phyloP scores from a whole-genome alignment of 2,797 vertebrate genomes.

The Eleutherodactylus coqui region DNA sequence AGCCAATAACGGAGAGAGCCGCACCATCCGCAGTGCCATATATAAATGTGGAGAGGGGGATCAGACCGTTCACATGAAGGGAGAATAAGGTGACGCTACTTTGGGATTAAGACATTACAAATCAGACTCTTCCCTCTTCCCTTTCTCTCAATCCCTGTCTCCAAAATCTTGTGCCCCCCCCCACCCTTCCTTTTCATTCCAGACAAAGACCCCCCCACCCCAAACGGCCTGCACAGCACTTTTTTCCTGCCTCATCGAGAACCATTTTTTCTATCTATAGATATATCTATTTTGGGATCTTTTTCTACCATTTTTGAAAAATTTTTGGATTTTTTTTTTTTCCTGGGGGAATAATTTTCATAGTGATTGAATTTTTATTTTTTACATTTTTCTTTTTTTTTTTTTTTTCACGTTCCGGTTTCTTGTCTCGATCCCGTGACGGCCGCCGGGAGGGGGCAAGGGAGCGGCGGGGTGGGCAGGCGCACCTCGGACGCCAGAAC shows the following conservation, averaged over 20 bases:
- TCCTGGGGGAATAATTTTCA: slow-evolving; percentile 49
- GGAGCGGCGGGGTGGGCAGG: slow-evolving; percentile 62
- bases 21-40: slow-evolving; percentile 56
- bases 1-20: slow-evolving; percentile 53
- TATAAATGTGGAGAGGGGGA: slow-evolving; percentile 59
- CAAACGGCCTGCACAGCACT: slow-evolving; percentile 17
- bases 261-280: slow-evolving; percentile 38
- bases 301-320: slow-evolving; percentile 32
- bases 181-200: slow-evolving; percentile 54
- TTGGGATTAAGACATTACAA: slow-evolving; percentile 54
- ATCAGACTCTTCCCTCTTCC: slow-evolving; percentile 56
- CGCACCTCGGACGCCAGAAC: slow-evolving; percentile 60
- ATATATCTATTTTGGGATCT: slow-evolving; percentile 54
- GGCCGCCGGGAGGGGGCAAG: slow-evolving; percentile 57
- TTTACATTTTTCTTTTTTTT: slow-evolving; percentile 45
- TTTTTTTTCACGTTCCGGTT: slow-evolving; percentile 46
- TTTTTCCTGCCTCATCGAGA: slow-evolving; percentile 6
- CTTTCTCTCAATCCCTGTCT: slow-evolving; percentile 54
- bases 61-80: slow-evolving; percentile 42
- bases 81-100: slow-evolving; percentile 52
- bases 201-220: slow-evolving; percentile 56
- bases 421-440: slow-evolving; percentile 51
- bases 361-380: slow-evolving; percentile 37
- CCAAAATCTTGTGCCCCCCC: slow-evolving; percentile 55
- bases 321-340: slow-evolving; percentile 22